Evolutionary conservation across 2,113 vertebrate species (phyloP).

Genomic region (Carassius carassius): DNA sequence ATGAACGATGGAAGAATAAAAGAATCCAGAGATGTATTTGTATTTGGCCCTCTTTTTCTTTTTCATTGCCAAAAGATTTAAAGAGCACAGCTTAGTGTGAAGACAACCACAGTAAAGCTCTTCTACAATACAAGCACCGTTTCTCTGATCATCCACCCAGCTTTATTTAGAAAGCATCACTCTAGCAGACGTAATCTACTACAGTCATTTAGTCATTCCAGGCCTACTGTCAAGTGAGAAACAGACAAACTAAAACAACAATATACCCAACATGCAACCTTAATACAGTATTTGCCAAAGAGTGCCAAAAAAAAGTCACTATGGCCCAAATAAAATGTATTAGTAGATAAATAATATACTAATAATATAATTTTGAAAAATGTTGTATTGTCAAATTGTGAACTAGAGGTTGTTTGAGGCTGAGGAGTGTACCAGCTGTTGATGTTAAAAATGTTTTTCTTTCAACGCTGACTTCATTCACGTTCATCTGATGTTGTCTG

Average conservation of each 20-base stretch:
- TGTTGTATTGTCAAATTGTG: not conserved
- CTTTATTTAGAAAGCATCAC: slow-evolving; percentile 35
- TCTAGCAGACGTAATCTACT: not conserved
- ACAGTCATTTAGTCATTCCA: not conserved
- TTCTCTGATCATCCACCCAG: not conserved
- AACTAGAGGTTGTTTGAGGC: not conserved
- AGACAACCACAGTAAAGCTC: slow-evolving; percentile 9
- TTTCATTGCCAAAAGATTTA: slow-evolving; percentile 5
- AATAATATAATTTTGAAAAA: no score
- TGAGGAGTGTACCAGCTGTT: slow-evolving; percentile 11
- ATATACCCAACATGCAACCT: not conserved
- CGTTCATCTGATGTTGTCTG: slow-evolving; percentile 3
- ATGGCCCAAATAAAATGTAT: no score
- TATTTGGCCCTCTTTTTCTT: not conserved
- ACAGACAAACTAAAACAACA: not conserved
- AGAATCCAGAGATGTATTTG: not conserved
- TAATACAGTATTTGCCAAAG: not conserved
- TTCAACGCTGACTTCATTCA: not conserved
- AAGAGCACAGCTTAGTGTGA: not conserved
- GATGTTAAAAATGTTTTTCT: slow-evolving; percentile 16
- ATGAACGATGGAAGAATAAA: not conserved
- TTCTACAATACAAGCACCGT: no score
- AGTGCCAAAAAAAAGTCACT: no score
- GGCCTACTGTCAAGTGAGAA: not conserved
- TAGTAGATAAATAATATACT: no score